phyloP scores from a whole-genome alignment of 2,888 invertebrate species.

The Cinara cedri region DNA sequence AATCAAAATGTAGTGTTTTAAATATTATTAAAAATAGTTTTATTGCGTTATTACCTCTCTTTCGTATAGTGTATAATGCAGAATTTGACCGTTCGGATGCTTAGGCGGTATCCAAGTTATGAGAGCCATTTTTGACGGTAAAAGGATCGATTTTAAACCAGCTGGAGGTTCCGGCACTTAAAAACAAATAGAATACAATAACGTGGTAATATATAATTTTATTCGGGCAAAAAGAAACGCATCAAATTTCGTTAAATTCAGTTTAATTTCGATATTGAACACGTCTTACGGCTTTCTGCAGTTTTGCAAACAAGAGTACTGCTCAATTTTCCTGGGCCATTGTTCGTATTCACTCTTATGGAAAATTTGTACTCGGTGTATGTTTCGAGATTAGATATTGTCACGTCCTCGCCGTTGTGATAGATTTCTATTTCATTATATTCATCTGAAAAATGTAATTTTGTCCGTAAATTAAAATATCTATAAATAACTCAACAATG shows the following conservation, averaged over 20 bases:
- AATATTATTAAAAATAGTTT: too few relatives aligned
- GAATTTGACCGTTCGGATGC: slow-evolving; percentile 70
- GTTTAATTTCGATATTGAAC: background rate
- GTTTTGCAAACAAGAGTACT: slow-evolving; percentile 44
- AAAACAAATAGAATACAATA: background rate
- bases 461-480: background rate
- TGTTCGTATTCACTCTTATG: slow-evolving; percentile 41
- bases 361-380: slow-evolving; percentile 35
- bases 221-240: too few relatives aligned
- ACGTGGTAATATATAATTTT: background rate
- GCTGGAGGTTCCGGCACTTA: slow-evolving; percentile 70
- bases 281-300: slow-evolving; percentile 40
- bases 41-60: slow-evolving; percentile 40
- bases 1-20: too few relatives aligned
- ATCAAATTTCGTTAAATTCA: background rate
- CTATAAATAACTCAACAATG: too few relatives aligned
- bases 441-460: slow-evolving; percentile 19
- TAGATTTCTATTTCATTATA: slow-evolving; percentile 52
- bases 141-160: slow-evolving; percentile 69
- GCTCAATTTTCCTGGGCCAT: slow-evolving; percentile 45
- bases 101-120: slow-evolving; percentile 72
- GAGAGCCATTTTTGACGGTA: slow-evolving; percentile 68
- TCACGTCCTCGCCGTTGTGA: slow-evolving; percentile 43
- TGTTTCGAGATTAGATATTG: slow-evolving; percentile 39
- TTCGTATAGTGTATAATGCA: slow-evolving; percentile 69